Base-by-base conservation (phyloP, 2,113 vertebrate species). In the Carollia perspicillata region DNA sequence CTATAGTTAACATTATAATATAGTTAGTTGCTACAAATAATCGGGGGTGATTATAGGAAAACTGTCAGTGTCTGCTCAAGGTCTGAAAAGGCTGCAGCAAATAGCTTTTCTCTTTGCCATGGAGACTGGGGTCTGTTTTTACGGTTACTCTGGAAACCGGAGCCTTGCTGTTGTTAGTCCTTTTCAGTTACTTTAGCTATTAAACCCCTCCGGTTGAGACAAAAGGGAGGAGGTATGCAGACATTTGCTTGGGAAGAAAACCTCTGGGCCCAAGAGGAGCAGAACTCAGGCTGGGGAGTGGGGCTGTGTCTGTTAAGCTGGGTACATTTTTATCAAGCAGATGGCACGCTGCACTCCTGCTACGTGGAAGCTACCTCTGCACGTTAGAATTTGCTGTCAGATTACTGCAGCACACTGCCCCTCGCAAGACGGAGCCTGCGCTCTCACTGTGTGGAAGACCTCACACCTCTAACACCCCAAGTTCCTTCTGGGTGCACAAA, bases 91-190 rank as follows among this genome's bases (percentile, higher is more conserved):
- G 98, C 99, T 99, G 99, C 98, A 98, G 99, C 99, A 99, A 99
- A 99, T 99, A 98, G 98, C 98, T 99, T 99, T 99, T 99, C 99
- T 98, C 98, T 99, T 99, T 99, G 99, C 99, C 99, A 99, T 99
- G 99, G 99, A 98, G 99, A 99, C 99, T 98, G 98, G 98, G 99
- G 98, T 98, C 99, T 99, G 99, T 99, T 99, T 99, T 99, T 99
- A 98, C 98, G 97, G 99, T 99, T 99, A 99, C 99, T 99, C 99
- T 99, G 99, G 99, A 99, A 99, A 99, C 99, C 98, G 93, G 98
- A 99, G 99, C 98, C 98, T 98, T 99, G 99, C 99, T 98, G 98
- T 97, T 98, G 98, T 97, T 98, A 98, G 98, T 98, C 98, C 98
- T 98, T 99, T 99, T 99, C 99, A 99, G 99, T 99, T 99, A 99